Percentiles rank a stretch among this genome's conserved stretches.
Evolutionary conservation across 92 coral and sea anemone genomes (phyloP).

Genomic region (Bergia puertoricense): DNA sequence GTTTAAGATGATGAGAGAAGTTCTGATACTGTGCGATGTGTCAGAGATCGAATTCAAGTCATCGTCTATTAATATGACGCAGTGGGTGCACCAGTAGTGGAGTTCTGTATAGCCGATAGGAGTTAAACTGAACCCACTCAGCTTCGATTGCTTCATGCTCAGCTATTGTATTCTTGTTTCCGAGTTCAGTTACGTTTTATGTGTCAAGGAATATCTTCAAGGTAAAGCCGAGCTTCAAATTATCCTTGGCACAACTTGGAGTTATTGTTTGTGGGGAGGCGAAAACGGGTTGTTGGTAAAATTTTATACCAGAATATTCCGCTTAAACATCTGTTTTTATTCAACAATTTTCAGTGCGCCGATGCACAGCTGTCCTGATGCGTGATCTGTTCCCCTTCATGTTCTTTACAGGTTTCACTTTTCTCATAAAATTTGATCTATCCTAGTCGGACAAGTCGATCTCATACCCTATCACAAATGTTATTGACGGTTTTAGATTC

Average conservation of each 20-base stretch:
- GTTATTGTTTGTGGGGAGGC: neutral
- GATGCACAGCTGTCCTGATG: neutral
- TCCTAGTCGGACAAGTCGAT: too few relatives aligned
- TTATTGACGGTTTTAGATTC: too few relatives aligned
- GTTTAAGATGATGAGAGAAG: neutral
- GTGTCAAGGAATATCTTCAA: neutral
- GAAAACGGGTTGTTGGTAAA: neutral
- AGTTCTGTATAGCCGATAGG: neutral
- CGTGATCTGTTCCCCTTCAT: neutral
- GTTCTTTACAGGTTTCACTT: too few relatives aligned
- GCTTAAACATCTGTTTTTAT: neutral
- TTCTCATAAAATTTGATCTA: too few relatives aligned
- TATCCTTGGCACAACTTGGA: neutral
- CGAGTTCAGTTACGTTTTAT: neutral
- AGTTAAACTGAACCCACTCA: too few relatives aligned
- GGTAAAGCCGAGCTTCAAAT: neutral
- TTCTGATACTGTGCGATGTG: neutral
- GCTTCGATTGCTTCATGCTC: neutral
- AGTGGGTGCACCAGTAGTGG: neutral
- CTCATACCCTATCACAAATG: too few relatives aligned
- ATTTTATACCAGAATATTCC: too few relatives aligned
- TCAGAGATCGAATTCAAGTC: too few relatives aligned
- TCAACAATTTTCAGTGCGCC: neutral
- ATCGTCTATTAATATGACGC: neutral
- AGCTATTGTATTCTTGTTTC: neutral